Conservation (phyloP, 2,888 invertebrate genomes). For the Dascillus cervinus region DNA sequence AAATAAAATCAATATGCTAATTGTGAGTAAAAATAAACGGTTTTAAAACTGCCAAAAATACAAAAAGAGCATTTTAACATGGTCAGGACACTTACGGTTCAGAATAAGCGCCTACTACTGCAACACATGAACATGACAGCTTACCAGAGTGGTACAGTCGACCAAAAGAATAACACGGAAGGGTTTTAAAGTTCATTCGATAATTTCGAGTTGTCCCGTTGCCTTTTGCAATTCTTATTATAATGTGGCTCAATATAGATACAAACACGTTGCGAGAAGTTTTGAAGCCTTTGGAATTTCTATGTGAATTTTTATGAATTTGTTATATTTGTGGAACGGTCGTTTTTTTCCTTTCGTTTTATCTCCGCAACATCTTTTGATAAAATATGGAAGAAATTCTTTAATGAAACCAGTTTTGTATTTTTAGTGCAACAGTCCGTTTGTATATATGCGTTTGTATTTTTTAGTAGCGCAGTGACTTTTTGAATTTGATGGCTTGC, state of each 20-base stretch:
- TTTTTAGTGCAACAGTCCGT: too few relatives aligned
- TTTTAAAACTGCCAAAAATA: constrained; percentile 16
- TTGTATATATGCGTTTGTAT: too few relatives aligned
- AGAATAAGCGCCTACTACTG: constrained; percentile 20
- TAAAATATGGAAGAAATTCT: too few relatives aligned
- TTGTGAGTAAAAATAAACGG: constrained; percentile 7
- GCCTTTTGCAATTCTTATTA: constrained; percentile 23
- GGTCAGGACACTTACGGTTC: constrained; percentile 19
- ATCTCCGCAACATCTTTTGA: too few relatives aligned
- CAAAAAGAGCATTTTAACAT: constrained; percentile 20
- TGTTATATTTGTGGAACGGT: constrained; percentile 7
- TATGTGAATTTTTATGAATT: constrained; percentile 15
- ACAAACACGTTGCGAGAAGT: constrained; percentile 21
- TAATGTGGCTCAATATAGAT: constrained; percentile 22
- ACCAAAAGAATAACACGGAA: constrained; percentile 14
- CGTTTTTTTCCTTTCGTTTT: constrained; percentile 1
- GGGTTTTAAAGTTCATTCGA: constrained; percentile 8
- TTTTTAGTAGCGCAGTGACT: too few relatives aligned
- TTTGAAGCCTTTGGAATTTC: constrained; percentile 28
- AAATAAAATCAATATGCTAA: constrained; percentile 11
- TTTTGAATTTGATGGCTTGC: too few relatives aligned
- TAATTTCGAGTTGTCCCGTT: constrained; percentile 8
- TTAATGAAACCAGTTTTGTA: too few relatives aligned
- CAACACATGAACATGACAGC: constrained; percentile 26
- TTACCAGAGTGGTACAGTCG: constrained; percentile 24